Evolutionary conservation across 2,797 vertebrate species (phyloP), one percentile per base, ranked within the genome.

Genomic region (Uromys caudimaculatus): DNA sequence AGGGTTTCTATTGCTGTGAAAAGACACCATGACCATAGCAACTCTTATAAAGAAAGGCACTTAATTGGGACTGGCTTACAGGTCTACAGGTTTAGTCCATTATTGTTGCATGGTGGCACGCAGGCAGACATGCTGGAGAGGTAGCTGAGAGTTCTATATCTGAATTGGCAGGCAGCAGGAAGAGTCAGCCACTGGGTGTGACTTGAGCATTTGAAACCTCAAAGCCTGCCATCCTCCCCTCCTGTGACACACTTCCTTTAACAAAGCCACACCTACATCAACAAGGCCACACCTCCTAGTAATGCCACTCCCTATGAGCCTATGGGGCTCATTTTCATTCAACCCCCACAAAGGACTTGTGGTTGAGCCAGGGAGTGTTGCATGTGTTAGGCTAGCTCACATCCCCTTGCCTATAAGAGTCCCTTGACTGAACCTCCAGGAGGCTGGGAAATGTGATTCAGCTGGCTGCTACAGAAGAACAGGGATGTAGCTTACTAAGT

Each of bases 331-430:
- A 12, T 47, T 64, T 64, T 47, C 60, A 50, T 64, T 35, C 41
- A 62, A 35, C 60, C 41, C 8, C 3, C 29, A 35, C 60, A 23
- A 50, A 23, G 21, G 44, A 24, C 14, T 6, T 79, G n/a, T 3
- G 35, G 62, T n/a, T 27, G 58, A 90, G 92, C 85, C 58, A 3
- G n/a, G 54, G 62, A 47, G 54, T 8, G 16, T 64, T 56, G 35
- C 10, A 0, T 2, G 0, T 8, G 7, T 56, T 27, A 32, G 38
- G 13, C 35, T 21, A 38, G 27, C 17, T 75, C 47, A 19, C 21
- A 1, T 58, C 52, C 32, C 29, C 0, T 17, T 32, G 50, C 6
- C 6, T 1, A 24, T 6, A 17, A 47, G 0, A 47, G 64, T 32
- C 62, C 50, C 16, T 11, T 38, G 56, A 16, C 58, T 9, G 14